These are phyloP conservation scores for Seriola quinqueradiata DNA, from an alignment of 2,113 vertebrate species.

Conservation along the genomic window DNA sequence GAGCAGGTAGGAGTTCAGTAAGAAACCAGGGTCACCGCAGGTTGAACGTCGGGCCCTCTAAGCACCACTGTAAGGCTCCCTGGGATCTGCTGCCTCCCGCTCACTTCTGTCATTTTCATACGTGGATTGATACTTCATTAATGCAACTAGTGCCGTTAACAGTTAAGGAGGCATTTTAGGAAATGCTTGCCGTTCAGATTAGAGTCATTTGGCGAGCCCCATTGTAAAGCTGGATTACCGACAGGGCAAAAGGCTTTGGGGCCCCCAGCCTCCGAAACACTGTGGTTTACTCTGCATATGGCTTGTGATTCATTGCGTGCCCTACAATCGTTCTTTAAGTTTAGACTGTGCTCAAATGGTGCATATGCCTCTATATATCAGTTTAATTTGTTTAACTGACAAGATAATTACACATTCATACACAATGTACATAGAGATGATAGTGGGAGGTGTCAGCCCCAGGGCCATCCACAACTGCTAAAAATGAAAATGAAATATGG, in stretches of 20 bases:
- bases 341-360: not conserved
- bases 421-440: not conserved
- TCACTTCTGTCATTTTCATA: not conserved
- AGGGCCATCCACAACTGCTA: not conserved
- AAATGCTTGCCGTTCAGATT: not conserved
- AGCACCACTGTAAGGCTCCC: not conserved
- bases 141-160: not conserved
- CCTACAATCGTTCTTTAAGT: not conserved
- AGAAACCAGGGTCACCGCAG: no score
- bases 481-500: constrained; percentile 5
- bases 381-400: not conserved
- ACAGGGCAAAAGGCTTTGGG: not conserved
- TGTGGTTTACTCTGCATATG: not conserved
- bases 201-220: not conserved
- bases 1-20: no score
- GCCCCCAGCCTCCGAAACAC: not conserved
- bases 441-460: not conserved
- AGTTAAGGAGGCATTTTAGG: not conserved
- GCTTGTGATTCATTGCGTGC: not conserved
- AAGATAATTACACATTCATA: not conserved
- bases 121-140: not conserved
- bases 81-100: not conserved
- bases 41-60: no score
- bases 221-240: not conserved
- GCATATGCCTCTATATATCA: not conserved